phyloP scores from a whole-genome alignment of 2,113 vertebrate genomes.

The Apodemus sylvaticus region DNA sequence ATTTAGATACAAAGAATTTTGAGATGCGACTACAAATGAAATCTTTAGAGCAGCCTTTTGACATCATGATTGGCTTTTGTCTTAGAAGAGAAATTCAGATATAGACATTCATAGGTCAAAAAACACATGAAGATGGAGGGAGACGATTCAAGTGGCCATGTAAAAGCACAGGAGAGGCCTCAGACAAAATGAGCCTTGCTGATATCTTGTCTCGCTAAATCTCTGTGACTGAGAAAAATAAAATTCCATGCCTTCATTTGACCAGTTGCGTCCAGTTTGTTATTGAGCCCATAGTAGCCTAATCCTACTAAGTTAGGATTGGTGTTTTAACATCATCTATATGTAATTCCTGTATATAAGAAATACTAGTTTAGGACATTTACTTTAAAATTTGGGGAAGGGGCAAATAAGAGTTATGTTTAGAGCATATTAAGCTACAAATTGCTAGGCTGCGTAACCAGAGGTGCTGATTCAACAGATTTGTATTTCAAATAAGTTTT shows the following conservation, averaged over 20 bases:
- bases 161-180: not conserved
- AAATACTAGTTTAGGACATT: not conserved
- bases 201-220: not conserved
- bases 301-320: not conserved
- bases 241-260: not conserved
- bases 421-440: not conserved
- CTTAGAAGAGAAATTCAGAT: not conserved
- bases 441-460: not conserved
- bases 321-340: not conserved
- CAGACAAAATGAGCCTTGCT: not conserved
- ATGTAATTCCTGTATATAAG: not conserved
- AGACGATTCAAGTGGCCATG: not conserved
- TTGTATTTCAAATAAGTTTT: not conserved
- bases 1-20: slow-evolving; percentile 1
- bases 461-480: not conserved
- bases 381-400: not conserved
- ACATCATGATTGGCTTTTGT: not conserved
- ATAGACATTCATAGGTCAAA: not conserved
- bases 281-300: not conserved
- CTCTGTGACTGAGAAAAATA: not conserved
- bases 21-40: not conserved
- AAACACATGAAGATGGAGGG: not conserved
- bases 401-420: not conserved
- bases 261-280: not conserved
- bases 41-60: not conserved